Evolutionary conservation across 2,113 vertebrate genomes (phyloP).

Genomic region (Ursus arctos): DNA sequence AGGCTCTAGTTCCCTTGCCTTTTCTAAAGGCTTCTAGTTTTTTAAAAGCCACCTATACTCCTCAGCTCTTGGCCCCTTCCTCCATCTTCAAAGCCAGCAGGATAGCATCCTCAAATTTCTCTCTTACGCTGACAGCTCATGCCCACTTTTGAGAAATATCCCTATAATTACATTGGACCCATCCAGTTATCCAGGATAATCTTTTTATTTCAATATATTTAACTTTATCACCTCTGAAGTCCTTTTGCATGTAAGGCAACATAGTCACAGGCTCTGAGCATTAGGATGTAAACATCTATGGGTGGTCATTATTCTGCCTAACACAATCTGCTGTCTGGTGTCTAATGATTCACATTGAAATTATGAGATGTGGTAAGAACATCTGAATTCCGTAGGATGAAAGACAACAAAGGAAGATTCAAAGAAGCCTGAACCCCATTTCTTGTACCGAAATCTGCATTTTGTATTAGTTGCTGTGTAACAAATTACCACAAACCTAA

Average conservation of each 20-base stretch:
- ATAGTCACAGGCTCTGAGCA: background rate
- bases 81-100: background rate
- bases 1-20: background rate
- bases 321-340: background rate
- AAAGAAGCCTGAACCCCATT: background rate
- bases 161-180: background rate
- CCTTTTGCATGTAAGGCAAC: background rate
- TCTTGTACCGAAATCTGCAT: background rate
- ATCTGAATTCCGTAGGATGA: background rate
- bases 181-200: background rate
- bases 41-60: background rate
- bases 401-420: background rate
- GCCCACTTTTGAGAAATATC: background rate
- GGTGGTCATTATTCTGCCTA: background rate
- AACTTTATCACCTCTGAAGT: background rate
- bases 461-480: background rate
- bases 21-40: background rate
- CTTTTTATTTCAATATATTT: background rate
- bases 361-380: background rate
- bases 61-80: background rate
- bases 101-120: background rate
- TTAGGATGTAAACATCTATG: background rate
- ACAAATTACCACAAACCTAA: background rate
- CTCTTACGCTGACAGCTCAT: background rate
- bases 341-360: background rate